phyloP scores from a whole-genome alignment of 2,888 invertebrate genomes.

The Leptopterna dolabrata region DNA sequence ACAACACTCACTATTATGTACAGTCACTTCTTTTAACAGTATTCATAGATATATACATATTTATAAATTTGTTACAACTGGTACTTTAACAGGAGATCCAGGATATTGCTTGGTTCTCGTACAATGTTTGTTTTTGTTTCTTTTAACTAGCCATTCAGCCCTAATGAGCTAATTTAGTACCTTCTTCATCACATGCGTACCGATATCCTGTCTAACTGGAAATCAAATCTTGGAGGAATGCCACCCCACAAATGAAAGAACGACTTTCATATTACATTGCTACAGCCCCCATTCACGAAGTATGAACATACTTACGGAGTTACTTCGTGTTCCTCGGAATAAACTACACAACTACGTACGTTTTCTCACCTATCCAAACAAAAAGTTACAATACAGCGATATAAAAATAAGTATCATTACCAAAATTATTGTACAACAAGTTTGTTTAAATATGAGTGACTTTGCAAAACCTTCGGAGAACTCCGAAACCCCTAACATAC shows the following conservation, averaged over 20 bases:
- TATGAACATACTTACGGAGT: too few relatives aligned
- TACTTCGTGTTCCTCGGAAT: background rate
- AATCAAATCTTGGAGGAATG: too few relatives aligned
- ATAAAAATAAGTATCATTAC: background rate
- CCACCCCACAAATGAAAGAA: too few relatives aligned
- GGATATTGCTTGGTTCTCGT: too few relatives aligned
- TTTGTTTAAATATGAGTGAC: background rate
- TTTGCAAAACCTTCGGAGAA: background rate
- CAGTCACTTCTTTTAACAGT: background rate
- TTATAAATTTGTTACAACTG: background rate
- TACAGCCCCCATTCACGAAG: too few relatives aligned
- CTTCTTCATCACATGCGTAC: too few relatives aligned
- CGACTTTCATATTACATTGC: too few relatives aligned
- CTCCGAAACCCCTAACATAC: background rate
- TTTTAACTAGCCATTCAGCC: too few relatives aligned
- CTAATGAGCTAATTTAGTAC: too few relatives aligned
- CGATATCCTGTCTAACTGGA: too few relatives aligned
- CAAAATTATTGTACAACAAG: background rate
- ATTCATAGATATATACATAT: background rate
- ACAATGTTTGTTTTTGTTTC: too few relatives aligned
- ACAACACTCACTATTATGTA: conserved; percentile 10
- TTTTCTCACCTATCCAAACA: background rate
- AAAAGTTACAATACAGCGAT: background rate
- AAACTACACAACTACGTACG: background rate
- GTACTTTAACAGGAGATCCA: background rate